A percentile compares a stretch with the other conserved stretches of the same genome.
These are phyloP conservation scores for Odocoileus virginianus DNA, from an alignment of 2,113 vertebrate genomes.

Conservation along the genomic window DNA sequence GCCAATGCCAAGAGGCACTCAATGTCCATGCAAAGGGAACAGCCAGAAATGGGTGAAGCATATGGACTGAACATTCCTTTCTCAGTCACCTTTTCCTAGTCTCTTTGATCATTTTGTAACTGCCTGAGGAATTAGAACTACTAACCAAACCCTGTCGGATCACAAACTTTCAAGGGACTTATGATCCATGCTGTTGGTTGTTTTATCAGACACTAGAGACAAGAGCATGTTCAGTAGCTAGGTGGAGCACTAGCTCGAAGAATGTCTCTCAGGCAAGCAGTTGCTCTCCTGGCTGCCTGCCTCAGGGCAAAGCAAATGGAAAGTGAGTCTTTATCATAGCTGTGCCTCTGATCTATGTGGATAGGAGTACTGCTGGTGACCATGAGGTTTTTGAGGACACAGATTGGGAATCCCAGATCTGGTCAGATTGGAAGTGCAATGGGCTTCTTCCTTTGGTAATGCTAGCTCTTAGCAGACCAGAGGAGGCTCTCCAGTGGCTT, in stretches of 20 bases:
- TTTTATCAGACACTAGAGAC: neutral
- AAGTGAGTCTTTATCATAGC: neutral
- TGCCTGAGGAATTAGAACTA: neutral
- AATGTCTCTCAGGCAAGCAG: neutral
- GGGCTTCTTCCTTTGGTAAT: neutral
- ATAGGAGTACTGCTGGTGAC: neutral
- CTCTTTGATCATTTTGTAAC: neutral
- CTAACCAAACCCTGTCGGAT: neutral
- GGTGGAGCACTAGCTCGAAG: neutral
- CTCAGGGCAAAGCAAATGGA: neutral
- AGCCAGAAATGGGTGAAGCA: neutral
- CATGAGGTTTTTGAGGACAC: neutral
- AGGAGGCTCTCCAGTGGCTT: neutral
- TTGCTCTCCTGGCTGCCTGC: neutral
- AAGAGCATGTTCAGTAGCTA: neutral
- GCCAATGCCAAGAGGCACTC: neutral
- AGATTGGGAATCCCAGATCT: neutral
- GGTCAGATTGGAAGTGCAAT: neutral
- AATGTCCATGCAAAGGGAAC: neutral
- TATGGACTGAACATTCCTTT: neutral
- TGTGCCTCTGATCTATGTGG: fast-evolving
- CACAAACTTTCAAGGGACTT: neutral
- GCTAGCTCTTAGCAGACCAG: neutral
- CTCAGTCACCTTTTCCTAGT: neutral
- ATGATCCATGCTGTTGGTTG: neutral